These are phyloP conservation scores for Brachionus angularis DNA, from an alignment of 1,140 invertebrate species.

Conservation along the genomic window DNA sequence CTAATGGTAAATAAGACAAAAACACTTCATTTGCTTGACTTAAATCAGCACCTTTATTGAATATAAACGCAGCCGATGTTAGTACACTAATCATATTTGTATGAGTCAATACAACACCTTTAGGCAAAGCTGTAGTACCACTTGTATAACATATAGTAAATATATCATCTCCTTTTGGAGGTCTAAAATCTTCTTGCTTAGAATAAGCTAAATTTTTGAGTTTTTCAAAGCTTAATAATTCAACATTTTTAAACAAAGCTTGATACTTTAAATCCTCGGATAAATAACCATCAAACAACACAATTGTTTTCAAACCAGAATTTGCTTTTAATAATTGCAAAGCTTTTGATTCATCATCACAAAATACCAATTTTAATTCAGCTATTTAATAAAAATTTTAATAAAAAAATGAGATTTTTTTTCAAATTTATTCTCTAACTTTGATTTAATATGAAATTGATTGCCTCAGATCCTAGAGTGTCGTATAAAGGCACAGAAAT, in stretches of 20 bases:
- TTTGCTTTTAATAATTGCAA: too few species aligned
- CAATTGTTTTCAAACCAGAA: too few species aligned
- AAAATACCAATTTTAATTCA: not conserved
- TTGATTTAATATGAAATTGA: constrained; percentile 27
- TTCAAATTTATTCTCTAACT: constrained; percentile 5
- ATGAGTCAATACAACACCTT: constrained; percentile 93
- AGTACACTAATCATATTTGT: constrained; percentile 67
- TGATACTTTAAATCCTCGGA: too few species aligned
- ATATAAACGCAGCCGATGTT: not conserved
- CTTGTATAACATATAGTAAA: constrained; percentile 93
- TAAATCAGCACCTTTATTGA: constrained; percentile 6
- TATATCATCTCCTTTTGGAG: constrained; percentile 68
- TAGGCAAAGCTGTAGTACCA: constrained; percentile 88
- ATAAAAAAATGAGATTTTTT: not conserved
- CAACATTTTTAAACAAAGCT: constrained; percentile 33
- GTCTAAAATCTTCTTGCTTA: constrained; percentile 57
- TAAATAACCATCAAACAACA: too few species aligned
- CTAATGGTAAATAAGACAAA: constrained; percentile 37
- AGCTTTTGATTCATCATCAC: not conserved
- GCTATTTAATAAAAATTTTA: not conserved
- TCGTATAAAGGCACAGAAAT: constrained; percentile 25
- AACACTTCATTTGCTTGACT: not conserved
- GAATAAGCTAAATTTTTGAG: not conserved
- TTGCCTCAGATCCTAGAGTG: constrained; percentile 27
- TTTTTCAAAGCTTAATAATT: not conserved